Conservation (phyloP, 2,797 vertebrate genomes). For the Limnodromus scolopaceus region DNA sequence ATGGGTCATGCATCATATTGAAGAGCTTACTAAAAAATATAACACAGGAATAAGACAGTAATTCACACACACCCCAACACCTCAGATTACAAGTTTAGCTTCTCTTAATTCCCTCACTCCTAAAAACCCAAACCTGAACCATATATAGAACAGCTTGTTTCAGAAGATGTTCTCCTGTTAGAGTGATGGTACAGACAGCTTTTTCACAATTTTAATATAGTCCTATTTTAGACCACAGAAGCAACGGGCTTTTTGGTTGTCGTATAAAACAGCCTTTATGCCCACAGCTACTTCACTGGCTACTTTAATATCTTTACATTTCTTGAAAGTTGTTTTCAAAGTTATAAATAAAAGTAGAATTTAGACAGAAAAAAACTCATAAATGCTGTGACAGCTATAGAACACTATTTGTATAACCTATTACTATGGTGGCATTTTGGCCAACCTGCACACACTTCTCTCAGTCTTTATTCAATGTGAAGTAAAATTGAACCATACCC, state of each 20-base stretch:
- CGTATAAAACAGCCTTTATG: neutral
- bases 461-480: neutral
- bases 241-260: neutral
- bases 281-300: neutral
- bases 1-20: neutral
- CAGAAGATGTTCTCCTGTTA: neutral
- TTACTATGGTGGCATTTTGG: neutral
- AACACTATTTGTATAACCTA: neutral
- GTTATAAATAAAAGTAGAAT: neutral
- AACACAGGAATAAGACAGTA: neutral
- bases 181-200: neutral
- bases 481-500: neutral
- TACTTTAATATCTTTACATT: slow-evolving; percentile 5
- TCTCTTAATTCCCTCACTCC: neutral
- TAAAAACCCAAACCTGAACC: neutral
- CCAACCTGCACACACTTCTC: neutral
- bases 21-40: neutral
- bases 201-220: neutral
- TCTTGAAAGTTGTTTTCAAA: slow-evolving; percentile 26
- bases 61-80: neutral
- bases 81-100: neutral
- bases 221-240: neutral
- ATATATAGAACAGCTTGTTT: neutral
- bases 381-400: neutral
- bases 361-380: neutral